Evolutionary conservation across 2,888 invertebrate species (phyloP).

Genomic region (Acronicta alni): DNA sequence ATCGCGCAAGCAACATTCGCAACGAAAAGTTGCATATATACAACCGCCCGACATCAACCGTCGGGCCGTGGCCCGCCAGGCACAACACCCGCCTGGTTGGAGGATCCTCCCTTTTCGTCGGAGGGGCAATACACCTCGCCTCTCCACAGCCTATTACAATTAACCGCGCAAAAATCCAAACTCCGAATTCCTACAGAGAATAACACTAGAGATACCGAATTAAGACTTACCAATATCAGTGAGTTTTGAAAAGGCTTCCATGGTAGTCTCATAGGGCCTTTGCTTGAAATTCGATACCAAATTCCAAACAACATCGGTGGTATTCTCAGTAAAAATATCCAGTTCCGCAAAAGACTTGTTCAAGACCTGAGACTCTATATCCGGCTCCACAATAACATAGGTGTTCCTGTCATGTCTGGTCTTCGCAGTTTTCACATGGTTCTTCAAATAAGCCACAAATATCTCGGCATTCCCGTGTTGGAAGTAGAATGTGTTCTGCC

Average conservation of each 20-base stretch:
- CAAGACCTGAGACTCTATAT: conserved; percentile 91
- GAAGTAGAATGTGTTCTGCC: conserved; percentile 95
- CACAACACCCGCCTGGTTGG: too few relatives aligned
- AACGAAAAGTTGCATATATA: too few relatives aligned
- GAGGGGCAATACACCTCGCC: too few relatives aligned
- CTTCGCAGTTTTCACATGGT: conserved; percentile 91
- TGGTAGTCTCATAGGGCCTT: conserved; percentile 94
- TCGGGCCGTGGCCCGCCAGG: too few relatives aligned
- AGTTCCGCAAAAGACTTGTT: conserved; percentile 96
- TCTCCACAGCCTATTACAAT: too few relatives aligned
- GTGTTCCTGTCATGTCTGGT: conserved; percentile 91
- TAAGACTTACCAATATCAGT: conserved; percentile 91
- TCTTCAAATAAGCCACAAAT: conserved; percentile 91
- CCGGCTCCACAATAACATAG: conserved; percentile 91
- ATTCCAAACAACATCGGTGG: conserved; percentile 91
- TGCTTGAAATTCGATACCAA: conserved; percentile 84
- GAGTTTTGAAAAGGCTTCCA: conserved; percentile 96
- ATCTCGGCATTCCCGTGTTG: conserved; percentile 96
- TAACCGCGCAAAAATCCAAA: too few relatives aligned
- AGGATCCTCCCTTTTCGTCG: too few relatives aligned
- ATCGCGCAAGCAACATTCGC: too few relatives aligned
- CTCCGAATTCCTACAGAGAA: too few relatives aligned
- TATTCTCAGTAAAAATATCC: conserved; percentile 93
- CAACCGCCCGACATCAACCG: too few relatives aligned
- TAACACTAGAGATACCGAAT: background rate